Percentiles rank a stretch among this genome's conserved stretches.
Conservation (phyloP, 2,888 invertebrate genomes). For the Liopterus haemorrhoidalis region DNA sequence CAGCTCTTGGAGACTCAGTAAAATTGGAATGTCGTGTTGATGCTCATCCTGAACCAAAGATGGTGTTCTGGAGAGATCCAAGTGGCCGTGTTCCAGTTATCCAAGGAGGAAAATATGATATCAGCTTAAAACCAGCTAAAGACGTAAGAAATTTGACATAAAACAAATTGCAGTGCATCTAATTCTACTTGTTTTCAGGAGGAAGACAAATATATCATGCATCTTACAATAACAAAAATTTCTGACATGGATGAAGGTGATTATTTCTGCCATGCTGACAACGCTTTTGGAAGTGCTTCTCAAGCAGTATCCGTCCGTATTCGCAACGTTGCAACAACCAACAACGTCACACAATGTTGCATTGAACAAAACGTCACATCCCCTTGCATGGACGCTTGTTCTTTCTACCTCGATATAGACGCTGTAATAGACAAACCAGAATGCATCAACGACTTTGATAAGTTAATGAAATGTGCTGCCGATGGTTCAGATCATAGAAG, state of each 20-base stretch:
- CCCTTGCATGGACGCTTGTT: slow-evolving; percentile 76
- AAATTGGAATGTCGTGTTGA: slow-evolving; percentile 72
- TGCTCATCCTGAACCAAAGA: slow-evolving; percentile 72
- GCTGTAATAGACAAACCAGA: slow-evolving; percentile 73
- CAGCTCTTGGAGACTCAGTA: slow-evolving; percentile 68
- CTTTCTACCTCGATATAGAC: slow-evolving; percentile 76
- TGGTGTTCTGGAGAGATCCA: slow-evolving; percentile 76
- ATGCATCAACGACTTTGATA: slow-evolving; percentile 77
- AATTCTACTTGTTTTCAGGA: slow-evolving; percentile 44
- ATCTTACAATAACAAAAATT: slow-evolving; percentile 66
- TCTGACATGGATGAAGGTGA: slow-evolving; percentile 67
- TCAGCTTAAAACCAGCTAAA: slow-evolving; percentile 54
- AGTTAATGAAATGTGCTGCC: slow-evolving; percentile 79
- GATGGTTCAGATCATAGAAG: slow-evolving; percentile 76
- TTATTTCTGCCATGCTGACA: slow-evolving; percentile 80
- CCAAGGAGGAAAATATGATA: slow-evolving; percentile 68
- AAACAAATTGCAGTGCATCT: not conserved
- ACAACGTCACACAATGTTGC: slow-evolving; percentile 77
- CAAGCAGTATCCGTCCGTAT: slow-evolving; percentile 68
- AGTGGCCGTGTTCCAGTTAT: slow-evolving; percentile 68
- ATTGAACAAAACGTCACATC: slow-evolving; percentile 71
- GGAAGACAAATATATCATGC: slow-evolving; percentile 66
- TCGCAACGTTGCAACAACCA: slow-evolving; percentile 56
- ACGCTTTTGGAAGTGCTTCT: slow-evolving; percentile 69
- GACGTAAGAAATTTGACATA: slow-evolving; percentile 48